Percentiles rank a stretch among this genome's conserved stretches.
These are phyloP conservation scores for Ips nitidus DNA, from an alignment of 1,140 invertebrate genomes.

Conservation along the genomic window DNA sequence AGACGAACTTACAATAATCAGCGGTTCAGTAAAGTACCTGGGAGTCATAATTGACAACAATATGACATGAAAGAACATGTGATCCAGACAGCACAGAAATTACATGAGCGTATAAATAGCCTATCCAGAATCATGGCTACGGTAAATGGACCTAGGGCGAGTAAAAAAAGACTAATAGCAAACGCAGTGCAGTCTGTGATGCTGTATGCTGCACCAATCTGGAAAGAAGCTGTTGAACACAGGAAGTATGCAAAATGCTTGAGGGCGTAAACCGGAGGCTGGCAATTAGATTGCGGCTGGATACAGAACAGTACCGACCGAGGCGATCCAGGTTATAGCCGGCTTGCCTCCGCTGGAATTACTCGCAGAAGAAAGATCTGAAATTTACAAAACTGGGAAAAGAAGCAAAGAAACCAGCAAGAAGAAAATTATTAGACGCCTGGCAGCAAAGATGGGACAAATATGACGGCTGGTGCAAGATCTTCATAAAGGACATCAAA, in stretches of 20 bases:
- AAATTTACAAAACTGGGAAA: background rate
- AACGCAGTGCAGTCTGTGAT: background rate
- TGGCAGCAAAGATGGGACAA: background rate
- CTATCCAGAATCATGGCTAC: slow-evolving; percentile 13
- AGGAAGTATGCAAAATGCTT: background rate
- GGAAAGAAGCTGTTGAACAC: background rate
- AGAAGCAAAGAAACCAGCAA: background rate
- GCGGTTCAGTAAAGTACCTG: slow-evolving; percentile 4
- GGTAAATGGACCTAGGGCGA: background rate
- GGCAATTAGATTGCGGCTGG: background rate
- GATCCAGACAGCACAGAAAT: background rate
- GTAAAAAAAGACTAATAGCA: background rate
- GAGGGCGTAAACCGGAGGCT: background rate
- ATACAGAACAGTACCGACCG: background rate
- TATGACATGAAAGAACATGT: slow-evolving; percentile 8
- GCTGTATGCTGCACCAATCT: slow-evolving; percentile 1
- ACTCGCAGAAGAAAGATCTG: background rate
- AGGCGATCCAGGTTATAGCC: background rate
- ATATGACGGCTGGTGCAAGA: background rate
- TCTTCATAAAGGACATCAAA: slow-evolving; percentile 1
- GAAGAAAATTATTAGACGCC: background rate
- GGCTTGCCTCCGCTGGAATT: background rate
- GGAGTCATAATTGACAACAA: slow-evolving; percentile 3
- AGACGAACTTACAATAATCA: background rate
- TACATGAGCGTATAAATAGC: background rate